phyloP scores from a whole-genome alignment of 2,888 invertebrate genomes.

The Lepidochrysops patricia region DNA sequence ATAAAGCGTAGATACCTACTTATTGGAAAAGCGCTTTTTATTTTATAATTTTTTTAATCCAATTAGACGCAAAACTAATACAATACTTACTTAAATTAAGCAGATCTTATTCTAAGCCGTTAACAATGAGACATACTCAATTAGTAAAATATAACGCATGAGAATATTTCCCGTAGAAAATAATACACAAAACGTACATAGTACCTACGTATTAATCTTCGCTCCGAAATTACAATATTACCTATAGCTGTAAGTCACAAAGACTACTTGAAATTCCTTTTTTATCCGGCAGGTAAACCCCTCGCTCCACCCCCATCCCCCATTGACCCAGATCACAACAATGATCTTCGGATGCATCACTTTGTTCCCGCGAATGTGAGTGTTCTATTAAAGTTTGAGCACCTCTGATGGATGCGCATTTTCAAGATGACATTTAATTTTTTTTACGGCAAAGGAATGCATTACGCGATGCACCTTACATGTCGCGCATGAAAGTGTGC shows the following conservation, averaged over 20 bases:
- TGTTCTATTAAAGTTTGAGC: constrained; percentile 40
- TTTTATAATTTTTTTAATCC: too few species aligned
- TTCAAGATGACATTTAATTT: constrained; percentile 15
- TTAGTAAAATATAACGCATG: too few species aligned
- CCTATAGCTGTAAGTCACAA: not conserved
- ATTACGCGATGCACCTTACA: not conserved
- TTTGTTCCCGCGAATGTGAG: constrained; percentile 41
- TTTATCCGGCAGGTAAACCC: constrained; percentile 14
- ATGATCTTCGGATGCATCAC: constrained; percentile 52
- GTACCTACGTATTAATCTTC: not conserved
- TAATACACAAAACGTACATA: not conserved
- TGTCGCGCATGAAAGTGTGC: not conserved
- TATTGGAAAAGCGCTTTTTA: too few species aligned
- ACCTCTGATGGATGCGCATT: constrained; percentile 27
- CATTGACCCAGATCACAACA: constrained; percentile 29
- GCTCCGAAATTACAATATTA: not conserved
- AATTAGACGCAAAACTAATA: too few species aligned
- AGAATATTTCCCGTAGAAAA: too few species aligned
- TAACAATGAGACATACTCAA: too few species aligned
- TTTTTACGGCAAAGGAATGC: constrained; percentile 13
- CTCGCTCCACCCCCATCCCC: constrained; percentile 31
- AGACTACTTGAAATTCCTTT: constrained; percentile 2
- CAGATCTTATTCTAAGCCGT: too few species aligned
- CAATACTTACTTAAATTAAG: too few species aligned
- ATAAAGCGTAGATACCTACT: too few species aligned